These are phyloP conservation scores for Turritopsis rubra DNA, from an alignment of 30 jellyfish, hydroid and myxozoan species.

Conservation along the genomic window DNA sequence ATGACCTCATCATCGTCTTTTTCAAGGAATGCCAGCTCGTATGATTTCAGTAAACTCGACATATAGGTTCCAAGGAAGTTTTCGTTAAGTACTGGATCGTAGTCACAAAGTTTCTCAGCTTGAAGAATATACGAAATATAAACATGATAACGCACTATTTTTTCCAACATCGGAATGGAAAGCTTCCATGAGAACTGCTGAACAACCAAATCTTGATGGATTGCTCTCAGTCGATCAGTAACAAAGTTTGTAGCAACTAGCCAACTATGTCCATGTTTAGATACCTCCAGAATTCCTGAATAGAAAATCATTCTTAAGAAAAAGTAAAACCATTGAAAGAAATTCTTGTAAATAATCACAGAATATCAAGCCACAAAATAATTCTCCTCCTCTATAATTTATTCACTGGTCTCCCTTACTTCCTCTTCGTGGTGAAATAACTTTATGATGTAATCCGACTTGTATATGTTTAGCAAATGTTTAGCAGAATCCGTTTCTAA, in stretches of 20 bases:
- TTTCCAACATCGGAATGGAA: constrained; percentile 41
- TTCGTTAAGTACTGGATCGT: constrained; percentile 33
- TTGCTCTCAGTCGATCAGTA: constrained; percentile 75
- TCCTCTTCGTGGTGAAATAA: too few relatives aligned
- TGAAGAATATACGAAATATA: constrained; percentile 21
- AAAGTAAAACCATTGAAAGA: too few relatives aligned
- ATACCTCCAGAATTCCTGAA: constrained; percentile 19
- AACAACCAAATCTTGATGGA: constrained; percentile 63
- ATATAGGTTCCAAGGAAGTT: constrained; percentile 10
- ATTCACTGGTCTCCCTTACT: too few relatives aligned
- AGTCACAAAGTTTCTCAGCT: not conserved
- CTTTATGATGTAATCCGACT: too few relatives aligned
- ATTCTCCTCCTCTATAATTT: too few relatives aligned
- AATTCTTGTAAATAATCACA: too few relatives aligned
- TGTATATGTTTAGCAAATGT: too few relatives aligned
- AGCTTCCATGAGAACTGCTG: constrained; percentile 33
- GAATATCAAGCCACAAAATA: too few relatives aligned
- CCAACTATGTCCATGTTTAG: not conserved
- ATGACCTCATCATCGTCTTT: not conserved
- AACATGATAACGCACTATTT: constrained; percentile 69
- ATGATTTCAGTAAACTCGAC: constrained; percentile 10
- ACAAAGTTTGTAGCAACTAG: constrained; percentile 38
- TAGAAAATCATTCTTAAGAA: not conserved
- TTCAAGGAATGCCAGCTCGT: constrained; percentile 4
- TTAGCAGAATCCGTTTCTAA: too few relatives aligned